Conservation (phyloP, 2,797 vertebrate genomes). For the Anisognathus igniventris region DNA sequence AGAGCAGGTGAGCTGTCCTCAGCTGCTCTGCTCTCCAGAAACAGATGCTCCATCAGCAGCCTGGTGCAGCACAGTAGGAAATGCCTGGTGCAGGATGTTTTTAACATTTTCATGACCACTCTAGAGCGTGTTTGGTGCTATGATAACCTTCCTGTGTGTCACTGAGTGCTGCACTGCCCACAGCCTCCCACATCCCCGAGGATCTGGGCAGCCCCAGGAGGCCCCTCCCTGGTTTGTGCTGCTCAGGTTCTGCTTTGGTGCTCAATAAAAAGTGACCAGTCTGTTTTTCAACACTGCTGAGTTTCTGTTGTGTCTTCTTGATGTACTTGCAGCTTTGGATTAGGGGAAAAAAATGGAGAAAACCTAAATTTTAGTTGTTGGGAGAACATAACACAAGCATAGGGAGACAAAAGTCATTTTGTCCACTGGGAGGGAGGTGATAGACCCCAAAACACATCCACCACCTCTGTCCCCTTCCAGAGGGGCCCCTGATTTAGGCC, state of each 20-base stretch:
- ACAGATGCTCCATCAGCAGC: neutral
- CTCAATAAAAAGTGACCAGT: slow-evolving; percentile 55
- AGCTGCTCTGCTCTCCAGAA: neutral
- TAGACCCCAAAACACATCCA: neutral
- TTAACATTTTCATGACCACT: neutral
- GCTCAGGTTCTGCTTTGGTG: slow-evolving; percentile 1
- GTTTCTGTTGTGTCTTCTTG: neutral
- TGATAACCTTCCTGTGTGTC: neutral
- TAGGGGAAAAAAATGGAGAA: neutral
- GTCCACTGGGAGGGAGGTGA: neutral
- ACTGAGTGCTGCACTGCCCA: neutral
- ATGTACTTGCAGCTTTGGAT: fast-evolving
- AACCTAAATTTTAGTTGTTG: neutral
- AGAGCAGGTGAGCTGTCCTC: neutral
- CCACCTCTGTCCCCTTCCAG: neutral
- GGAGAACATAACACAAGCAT: neutral
- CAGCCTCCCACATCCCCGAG: neutral
- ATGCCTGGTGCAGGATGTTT: neutral
- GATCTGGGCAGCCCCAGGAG: neutral
- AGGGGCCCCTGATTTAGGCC: neutral
- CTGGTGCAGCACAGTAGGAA: neutral
- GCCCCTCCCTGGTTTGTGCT: neutral
- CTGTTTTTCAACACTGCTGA: neutral
- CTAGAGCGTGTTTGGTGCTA: slow-evolving; percentile 38
- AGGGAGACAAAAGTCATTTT: neutral